phyloP scores from a whole-genome alignment of 2,888 invertebrate genomes.

The Fragum fragum region DNA sequence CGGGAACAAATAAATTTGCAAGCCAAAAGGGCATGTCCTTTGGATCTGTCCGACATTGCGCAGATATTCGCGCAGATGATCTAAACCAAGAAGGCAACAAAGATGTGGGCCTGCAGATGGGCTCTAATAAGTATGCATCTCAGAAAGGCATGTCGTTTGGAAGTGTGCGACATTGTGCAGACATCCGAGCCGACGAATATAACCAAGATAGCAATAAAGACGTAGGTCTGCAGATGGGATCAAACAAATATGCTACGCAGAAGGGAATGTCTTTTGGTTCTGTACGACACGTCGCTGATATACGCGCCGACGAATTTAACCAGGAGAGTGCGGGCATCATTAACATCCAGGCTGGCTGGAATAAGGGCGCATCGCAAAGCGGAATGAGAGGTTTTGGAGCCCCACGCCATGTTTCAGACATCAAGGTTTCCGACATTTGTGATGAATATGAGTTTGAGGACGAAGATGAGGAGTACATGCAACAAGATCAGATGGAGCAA shows the following conservation, averaged over 20 bases:
- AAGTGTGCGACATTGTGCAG: conserved; percentile 83
- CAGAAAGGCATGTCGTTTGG: conserved; percentile 85
- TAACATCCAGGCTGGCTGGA: conserved; percentile 78
- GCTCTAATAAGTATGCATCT: conserved; percentile 83
- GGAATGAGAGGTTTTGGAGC: conserved; percentile 80
- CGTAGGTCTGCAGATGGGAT: conserved; percentile 79
- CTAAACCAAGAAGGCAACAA: conserved; percentile 72
- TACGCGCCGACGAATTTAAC: conserved; percentile 57
- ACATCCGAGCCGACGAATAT: conserved; percentile 83
- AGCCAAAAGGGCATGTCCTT: conserved; percentile 85
- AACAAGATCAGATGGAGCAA: conserved; percentile 7
- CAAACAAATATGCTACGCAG: conserved; percentile 82
- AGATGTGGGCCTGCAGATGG: conserved; percentile 82
- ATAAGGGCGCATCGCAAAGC: conserved; percentile 79
- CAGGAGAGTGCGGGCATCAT: conserved; percentile 72
- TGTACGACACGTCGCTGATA: conserved; percentile 76
- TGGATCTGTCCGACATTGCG: conserved; percentile 84
- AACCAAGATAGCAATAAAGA: conserved; percentile 68
- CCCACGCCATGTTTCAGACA: conserved; percentile 80
- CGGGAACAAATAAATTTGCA: conserved; percentile 84
- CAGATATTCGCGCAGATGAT: conserved; percentile 84
- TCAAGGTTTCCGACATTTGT: conserved; percentile 63
- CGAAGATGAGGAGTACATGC: conserved; percentile 32
- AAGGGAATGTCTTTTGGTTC: conserved; percentile 79
- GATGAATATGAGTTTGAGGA: conserved; percentile 56